A percentile compares a stretch with the other conserved stretches of the same genome.
phyloP scores from a whole-genome alignment of 2,888 invertebrate species.

The Crematogaster levior region DNA sequence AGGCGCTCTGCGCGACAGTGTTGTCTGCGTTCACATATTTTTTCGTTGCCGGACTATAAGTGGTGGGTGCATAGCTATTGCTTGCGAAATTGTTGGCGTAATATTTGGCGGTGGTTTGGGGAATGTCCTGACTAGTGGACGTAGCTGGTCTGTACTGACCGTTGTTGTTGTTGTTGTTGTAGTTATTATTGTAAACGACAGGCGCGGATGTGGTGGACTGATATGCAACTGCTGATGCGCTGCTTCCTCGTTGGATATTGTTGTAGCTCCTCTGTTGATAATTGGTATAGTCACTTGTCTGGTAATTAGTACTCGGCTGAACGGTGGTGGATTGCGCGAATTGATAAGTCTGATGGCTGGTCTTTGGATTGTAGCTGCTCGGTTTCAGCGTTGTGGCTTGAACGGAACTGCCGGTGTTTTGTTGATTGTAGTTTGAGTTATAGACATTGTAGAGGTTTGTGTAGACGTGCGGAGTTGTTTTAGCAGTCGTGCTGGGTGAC shows the following conservation, averaged over 20 bases:
- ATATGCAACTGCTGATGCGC: slow-evolving; percentile 56
- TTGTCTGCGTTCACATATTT: slow-evolving; percentile 69
- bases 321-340: slow-evolving; percentile 78
- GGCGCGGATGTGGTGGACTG: slow-evolving; percentile 77
- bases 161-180: slow-evolving; percentile 70
- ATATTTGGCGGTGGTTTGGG: slow-evolving; percentile 77
- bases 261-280: slow-evolving; percentile 80
- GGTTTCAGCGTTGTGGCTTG: slow-evolving; percentile 74
- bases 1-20: slow-evolving; percentile 60
- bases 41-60: slow-evolving; percentile 83
- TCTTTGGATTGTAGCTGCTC: slow-evolving; percentile 73
- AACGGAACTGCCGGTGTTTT: slow-evolving; percentile 51
- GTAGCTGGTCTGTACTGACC: slow-evolving; percentile 75
- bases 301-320: slow-evolving; percentile 79
- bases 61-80: slow-evolving; percentile 86
- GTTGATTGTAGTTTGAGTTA: slow-evolving; percentile 72
- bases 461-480: slow-evolving; percentile 69
- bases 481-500: slow-evolving; percentile 76
- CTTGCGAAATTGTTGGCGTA: slow-evolving; percentile 85
- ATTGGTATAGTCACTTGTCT: slow-evolving; percentile 78
- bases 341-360: slow-evolving; percentile 71
- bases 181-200: slow-evolving; percentile 75
- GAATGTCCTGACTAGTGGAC: slow-evolving; percentile 82
- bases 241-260: slow-evolving; percentile 79
- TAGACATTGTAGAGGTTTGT: slow-evolving; percentile 60